A percentile compares a stretch with the other conserved stretches of the same genome.
Evolutionary conservation across 2,113 vertebrate species (phyloP).

Genomic region (Ochotona curzoniae): DNA sequence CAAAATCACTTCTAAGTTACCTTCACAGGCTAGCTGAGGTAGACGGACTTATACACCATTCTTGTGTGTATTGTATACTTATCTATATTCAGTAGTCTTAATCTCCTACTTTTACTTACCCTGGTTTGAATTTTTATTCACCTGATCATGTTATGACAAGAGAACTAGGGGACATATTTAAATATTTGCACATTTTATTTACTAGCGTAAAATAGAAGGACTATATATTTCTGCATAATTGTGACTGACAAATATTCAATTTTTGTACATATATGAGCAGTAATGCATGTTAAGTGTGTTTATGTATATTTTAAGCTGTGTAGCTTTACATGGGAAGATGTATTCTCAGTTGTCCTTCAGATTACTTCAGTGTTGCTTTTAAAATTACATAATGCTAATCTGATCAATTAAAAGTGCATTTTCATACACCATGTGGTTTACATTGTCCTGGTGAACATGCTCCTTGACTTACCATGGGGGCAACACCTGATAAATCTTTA

Average conservation of each 20-base stretch:
- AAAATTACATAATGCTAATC: neutral
- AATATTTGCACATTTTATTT: neutral
- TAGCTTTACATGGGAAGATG: neutral
- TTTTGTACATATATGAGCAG: neutral
- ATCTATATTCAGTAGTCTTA: neutral
- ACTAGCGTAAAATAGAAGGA: neutral
- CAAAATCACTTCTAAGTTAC: neutral
- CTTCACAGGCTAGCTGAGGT: neutral
- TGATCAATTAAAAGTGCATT: neutral
- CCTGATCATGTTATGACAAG: neutral
- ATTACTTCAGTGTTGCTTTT: neutral
- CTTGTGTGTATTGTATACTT: neutral
- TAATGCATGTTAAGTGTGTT: neutral
- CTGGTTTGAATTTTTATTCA: neutral
- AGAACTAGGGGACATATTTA: neutral
- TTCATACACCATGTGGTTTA: neutral
- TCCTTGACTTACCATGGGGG: neutral
- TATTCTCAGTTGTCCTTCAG: slow-evolving; percentile 3
- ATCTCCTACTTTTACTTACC: neutral
- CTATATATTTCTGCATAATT: neutral
- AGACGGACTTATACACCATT: neutral
- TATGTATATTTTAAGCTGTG: neutral
- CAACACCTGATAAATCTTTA: neutral
- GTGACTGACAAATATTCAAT: neutral
- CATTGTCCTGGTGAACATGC: neutral